phyloP scores from a whole-genome alignment of 2,797 vertebrate genomes.

The Ciconia nigra region DNA sequence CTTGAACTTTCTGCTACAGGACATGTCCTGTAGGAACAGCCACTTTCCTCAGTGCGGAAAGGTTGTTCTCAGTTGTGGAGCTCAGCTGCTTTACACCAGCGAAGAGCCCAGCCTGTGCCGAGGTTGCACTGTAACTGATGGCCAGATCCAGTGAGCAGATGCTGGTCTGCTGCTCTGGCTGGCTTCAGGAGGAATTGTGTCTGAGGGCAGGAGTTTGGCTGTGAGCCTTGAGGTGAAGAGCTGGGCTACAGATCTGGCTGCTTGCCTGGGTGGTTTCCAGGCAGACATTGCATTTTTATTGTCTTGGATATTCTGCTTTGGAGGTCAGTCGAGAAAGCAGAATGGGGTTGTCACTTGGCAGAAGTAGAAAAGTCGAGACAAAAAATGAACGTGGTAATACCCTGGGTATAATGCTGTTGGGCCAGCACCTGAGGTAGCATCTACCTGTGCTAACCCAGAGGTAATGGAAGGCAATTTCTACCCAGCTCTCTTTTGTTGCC shows the following conservation, averaged over 20 bases:
- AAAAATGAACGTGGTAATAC: background rate
- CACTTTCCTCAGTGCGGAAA: background rate
- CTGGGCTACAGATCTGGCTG: slow-evolving; percentile 25
- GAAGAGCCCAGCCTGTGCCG: background rate
- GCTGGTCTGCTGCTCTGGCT: background rate
- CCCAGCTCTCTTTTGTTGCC: background rate
- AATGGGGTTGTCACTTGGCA: slow-evolving; percentile 23
- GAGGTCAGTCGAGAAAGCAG: slow-evolving; percentile 29
- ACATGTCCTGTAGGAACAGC: background rate
- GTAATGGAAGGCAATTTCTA: background rate
- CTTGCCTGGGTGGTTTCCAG: slow-evolving; percentile 64
- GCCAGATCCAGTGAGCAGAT: background rate
- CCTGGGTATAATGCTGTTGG: background rate
- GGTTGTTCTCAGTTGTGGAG: background rate
- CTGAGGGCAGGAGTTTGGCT: slow-evolving; percentile 52
- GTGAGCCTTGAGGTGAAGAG: slow-evolving; percentile 47
- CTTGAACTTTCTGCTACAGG: background rate
- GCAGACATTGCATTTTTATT: slow-evolving; percentile 64
- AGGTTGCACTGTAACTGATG: background rate
- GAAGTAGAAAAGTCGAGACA: background rate
- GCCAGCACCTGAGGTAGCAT: background rate
- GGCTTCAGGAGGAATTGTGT: slow-evolving; percentile 19
- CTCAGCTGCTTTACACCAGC: background rate
- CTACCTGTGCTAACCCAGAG: background rate
- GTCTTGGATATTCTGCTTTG: slow-evolving; percentile 43